Evolutionary conservation across 37 sponge, comb jelly and placozoan genomes (phyloP).

Genomic region (Halisarca cf. caerulea): DNA sequence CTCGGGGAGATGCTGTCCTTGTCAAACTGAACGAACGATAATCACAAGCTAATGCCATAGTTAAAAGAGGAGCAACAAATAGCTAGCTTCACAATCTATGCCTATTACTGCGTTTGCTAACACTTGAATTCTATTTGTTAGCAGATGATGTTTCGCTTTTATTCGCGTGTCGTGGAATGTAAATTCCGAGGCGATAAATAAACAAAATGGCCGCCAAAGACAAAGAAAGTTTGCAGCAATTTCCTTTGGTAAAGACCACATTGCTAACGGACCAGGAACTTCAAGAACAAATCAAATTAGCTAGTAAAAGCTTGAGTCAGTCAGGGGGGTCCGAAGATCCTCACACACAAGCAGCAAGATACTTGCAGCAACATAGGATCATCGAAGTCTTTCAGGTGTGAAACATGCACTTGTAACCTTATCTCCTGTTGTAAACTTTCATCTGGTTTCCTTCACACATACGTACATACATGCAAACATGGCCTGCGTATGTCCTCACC

Average conservation of each 20-base stretch:
- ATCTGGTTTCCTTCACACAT: no score
- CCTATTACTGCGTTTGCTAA: no score
- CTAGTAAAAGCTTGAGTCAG: constrained; percentile 61
- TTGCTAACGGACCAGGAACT: constrained; percentile 34
- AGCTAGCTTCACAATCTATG: no score
- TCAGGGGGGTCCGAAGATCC: constrained; percentile 60
- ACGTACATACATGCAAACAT: no score
- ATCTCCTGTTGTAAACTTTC: no score
- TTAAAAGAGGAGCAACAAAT: neutral
- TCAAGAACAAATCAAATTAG: constrained; percentile 56
- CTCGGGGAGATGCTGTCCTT: neutral
- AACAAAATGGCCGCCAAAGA: constrained; percentile 70
- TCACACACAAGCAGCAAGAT: constrained; percentile 76
- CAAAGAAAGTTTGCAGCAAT: constrained; percentile 57
- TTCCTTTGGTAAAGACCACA: constrained; percentile 33
- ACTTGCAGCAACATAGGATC: constrained; percentile 83
- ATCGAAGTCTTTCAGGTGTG: constrained; percentile 88
- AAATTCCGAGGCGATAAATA: neutral
- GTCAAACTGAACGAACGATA: neutral
- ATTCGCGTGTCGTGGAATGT: neutral
- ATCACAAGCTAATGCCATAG: neutral
- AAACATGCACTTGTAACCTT: neutral
- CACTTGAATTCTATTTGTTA: no score
- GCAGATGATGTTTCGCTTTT: no score
- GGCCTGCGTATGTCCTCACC: no score